Percentiles rank a stretch among this genome's conserved stretches.
phyloP scores from a whole-genome alignment of 2,113 vertebrate genomes.

The Tonatia bakeri region DNA sequence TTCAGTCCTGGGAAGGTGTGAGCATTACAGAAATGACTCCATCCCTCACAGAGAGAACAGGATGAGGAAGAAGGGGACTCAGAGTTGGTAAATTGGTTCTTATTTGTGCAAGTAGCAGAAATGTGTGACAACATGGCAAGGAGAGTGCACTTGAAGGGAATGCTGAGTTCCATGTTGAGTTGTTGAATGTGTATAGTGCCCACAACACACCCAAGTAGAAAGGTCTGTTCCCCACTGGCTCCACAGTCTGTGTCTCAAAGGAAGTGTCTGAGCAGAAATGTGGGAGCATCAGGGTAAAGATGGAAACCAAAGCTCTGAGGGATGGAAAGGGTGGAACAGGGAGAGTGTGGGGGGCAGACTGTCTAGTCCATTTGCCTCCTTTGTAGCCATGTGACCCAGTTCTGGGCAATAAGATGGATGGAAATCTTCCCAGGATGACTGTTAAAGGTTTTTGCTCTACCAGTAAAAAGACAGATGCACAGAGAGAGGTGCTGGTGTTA shows the following conservation, averaged over 20 bases:
- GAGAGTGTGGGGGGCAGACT: fast-evolving
- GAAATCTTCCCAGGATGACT: neutral
- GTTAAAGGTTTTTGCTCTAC: neutral
- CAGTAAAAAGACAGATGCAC: neutral
- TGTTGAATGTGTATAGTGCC: fast-evolving
- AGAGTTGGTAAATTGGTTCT: neutral
- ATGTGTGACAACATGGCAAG: fast-evolving
- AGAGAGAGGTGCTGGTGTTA: neutral
- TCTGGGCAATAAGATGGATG: neutral
- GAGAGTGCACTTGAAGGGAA: fast-evolving
- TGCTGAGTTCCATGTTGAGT: fast-evolving
- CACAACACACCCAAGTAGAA: fast-evolving
- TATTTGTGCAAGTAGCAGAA: neutral
- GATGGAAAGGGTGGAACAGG: neutral
- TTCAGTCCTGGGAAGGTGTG: neutral
- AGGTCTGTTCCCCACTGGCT: neutral
- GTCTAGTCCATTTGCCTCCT: neutral
- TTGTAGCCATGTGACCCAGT: neutral
- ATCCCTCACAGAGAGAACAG: neutral
- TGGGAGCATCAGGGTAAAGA: neutral
- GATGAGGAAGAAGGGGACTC: too few species aligned
- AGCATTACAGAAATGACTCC: neutral
- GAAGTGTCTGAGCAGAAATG: neutral
- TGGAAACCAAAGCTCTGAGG: neutral
- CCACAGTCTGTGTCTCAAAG: neutral